These are phyloP conservation scores for Amyelois transitella DNA, from an alignment of 1,140 invertebrate genomes.

Conservation along the genomic window DNA sequence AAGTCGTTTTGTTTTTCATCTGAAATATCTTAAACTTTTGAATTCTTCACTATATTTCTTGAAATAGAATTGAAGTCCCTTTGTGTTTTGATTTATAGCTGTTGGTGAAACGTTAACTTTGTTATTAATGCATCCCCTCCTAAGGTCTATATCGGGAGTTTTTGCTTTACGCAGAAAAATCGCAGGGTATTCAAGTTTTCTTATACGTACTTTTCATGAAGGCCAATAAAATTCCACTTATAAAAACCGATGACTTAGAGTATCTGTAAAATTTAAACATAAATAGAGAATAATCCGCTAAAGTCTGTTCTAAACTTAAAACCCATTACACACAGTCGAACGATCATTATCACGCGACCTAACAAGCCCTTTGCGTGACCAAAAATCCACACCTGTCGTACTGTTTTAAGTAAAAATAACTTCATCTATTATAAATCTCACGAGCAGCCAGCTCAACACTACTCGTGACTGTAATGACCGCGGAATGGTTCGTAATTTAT, in stretches of 20 bases:
- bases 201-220: too few relatives aligned
- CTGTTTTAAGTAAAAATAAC: not conserved
- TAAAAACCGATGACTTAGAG: too few relatives aligned
- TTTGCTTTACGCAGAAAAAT: too few relatives aligned
- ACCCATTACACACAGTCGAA: too few relatives aligned
- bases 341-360: conserved; percentile 17
- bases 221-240: too few relatives aligned
- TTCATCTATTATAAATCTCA: conserved; percentile 34
- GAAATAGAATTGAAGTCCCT: not conserved
- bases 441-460: conserved; percentile 39
- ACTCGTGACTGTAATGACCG: conserved; percentile 50
- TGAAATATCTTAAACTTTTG: not conserved
- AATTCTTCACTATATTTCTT: not conserved
- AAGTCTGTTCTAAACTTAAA: too few relatives aligned
- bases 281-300: too few relatives aligned
- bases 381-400: not conserved
- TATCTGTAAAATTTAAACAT: too few relatives aligned
- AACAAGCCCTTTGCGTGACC: not conserved
- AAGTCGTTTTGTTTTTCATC: not conserved
- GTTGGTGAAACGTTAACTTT: not conserved
- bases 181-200: too few relatives aligned
- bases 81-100: not conserved
- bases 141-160: too few relatives aligned
- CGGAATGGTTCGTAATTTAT: conserved; percentile 35
- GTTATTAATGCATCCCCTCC: not conserved